A percentile compares a stretch with the other conserved stretches of the same genome.
These are phyloP conservation scores for Drosophila albomicans DNA, from an alignment of 1,140 invertebrate species.

Conservation along the genomic window DNA sequence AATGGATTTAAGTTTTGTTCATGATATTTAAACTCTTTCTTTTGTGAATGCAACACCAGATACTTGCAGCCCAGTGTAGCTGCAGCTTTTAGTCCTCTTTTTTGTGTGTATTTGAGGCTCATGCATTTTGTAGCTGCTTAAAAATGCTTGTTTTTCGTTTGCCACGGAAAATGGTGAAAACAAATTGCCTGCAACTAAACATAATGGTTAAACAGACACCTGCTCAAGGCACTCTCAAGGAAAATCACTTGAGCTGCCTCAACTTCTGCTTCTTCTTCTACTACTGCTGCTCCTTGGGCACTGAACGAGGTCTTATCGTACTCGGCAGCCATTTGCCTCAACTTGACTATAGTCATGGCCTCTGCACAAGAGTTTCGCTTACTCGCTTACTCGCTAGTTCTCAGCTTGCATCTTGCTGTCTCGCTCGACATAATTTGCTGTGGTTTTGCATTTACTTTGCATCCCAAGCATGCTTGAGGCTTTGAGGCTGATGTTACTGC, in stretches of 20 bases:
- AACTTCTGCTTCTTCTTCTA: conserved; percentile 11
- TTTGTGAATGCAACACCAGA: not conserved
- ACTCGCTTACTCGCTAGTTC: not conserved
- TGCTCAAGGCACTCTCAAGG: conserved; percentile 73
- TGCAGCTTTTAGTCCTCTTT: not conserved
- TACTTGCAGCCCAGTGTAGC: conserved; percentile 22
- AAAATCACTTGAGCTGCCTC: conserved; percentile 76
- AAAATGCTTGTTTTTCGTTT: conserved; percentile 47
- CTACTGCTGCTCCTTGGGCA: conserved; percentile 1
- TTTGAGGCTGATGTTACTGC: conserved; percentile 46
- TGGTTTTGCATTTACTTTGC: conserved; percentile 83
- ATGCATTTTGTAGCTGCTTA: conserved; percentile 43
- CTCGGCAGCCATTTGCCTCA: conserved; percentile 37
- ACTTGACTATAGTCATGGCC: conserved; percentile 34
- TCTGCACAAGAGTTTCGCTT: not conserved
- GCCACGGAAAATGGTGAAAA: conserved; percentile 59
- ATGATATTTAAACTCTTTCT: too few species aligned
- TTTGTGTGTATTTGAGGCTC: conserved; percentile 2
- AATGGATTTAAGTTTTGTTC: too few species aligned
- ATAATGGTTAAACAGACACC: conserved; percentile 82
- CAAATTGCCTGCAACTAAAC: conserved; percentile 83
- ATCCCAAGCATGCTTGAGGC: conserved; percentile 77
- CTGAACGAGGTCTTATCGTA: conserved; percentile 13
- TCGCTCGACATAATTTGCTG: conserved; percentile 79
- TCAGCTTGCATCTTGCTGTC: not conserved